Conservation (phyloP, 2,888 invertebrate genomes). For the Tetrapedia diversipes region DNA sequence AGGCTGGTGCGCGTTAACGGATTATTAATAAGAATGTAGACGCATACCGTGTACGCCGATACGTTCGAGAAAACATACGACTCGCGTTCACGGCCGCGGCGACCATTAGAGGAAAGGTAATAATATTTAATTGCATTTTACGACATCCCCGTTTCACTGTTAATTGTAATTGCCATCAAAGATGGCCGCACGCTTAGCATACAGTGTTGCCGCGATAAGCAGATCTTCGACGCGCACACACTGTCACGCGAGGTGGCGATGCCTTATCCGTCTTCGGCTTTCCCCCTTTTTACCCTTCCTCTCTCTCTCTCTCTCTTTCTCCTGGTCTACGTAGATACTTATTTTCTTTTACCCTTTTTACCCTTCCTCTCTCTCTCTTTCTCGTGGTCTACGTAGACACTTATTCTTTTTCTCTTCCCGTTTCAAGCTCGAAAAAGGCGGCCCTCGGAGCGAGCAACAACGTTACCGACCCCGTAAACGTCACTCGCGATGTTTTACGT, state of each 20-base stretch:
- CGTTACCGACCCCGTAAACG: constrained; percentile 52
- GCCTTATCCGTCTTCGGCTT: constrained; percentile 18
- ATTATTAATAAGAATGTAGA: constrained; percentile 50
- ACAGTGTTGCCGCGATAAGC: constrained; percentile 64
- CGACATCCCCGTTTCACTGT: constrained; percentile 80
- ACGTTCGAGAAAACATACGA: constrained; percentile 47
- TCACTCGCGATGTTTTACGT: constrained; percentile 25
- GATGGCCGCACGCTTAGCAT: constrained; percentile 70
- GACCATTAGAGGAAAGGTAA: constrained; percentile 79
- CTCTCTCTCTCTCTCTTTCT: background rate
- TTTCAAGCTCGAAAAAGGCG: too few relatives aligned
- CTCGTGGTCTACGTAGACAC: too few relatives aligned
- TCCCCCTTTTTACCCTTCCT: too few relatives aligned
- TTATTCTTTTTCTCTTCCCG: too few relatives aligned
- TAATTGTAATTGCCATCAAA: constrained; percentile 81
- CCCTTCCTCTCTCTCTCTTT: too few relatives aligned
- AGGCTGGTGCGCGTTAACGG: constrained; percentile 21
- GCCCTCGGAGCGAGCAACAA: constrained; percentile 1
- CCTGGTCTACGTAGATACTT: too few relatives aligned
- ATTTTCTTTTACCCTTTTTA: too few relatives aligned
- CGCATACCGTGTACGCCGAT: constrained; percentile 12
- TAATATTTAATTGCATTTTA: constrained; percentile 83
- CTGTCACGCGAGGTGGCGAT: constrained; percentile 54
- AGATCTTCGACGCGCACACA: constrained; percentile 39
- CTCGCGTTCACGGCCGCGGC: constrained; percentile 71